Percentiles rank a stretch among this genome's conserved stretches.
Conservation (phyloP, 2,113 vertebrate genomes). For the Henicopernis longicauda region DNA sequence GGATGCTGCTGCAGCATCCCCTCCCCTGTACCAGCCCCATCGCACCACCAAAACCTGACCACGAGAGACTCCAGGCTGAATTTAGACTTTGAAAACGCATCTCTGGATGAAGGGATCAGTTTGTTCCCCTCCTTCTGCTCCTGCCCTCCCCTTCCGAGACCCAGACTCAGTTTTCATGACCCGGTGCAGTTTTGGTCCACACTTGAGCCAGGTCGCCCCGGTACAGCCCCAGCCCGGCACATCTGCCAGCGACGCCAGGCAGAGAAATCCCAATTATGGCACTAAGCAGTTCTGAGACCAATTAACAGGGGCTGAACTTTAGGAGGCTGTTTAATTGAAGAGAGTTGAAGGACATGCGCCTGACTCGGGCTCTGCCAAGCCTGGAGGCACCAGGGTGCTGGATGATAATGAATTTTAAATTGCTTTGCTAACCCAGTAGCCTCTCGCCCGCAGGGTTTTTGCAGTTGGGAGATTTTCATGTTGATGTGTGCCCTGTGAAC, state of each 20-base stretch:
- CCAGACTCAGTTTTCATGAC: rapidly evolving
- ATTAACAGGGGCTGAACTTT: neutral
- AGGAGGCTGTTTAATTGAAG: neutral
- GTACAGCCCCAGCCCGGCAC: neutral
- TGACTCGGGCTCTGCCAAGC: neutral
- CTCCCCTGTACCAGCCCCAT: neutral
- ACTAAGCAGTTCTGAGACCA: neutral
- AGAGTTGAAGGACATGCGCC: neutral
- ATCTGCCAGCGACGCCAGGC: rapidly evolving
- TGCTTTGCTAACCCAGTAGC: neutral
- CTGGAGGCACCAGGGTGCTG: neutral
- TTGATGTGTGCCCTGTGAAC: neutral
- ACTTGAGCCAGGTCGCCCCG: rapidly evolving
- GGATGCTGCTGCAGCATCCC: neutral
- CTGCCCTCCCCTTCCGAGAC: neutral
- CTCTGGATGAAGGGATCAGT: rapidly evolving
- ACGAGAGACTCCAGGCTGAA: neutral
- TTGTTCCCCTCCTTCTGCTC: neutral
- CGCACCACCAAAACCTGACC: neutral
- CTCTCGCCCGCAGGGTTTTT: neutral
- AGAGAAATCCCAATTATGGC: neutral
- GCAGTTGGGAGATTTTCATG: neutral
- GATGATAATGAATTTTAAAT: neutral
- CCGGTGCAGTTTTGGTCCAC: rapidly evolving
- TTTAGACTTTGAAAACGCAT: rapidly evolving